Evolutionary conservation across 2,797 vertebrate genomes (phyloP).

Genomic region (Gambelia wislizenii): DNA sequence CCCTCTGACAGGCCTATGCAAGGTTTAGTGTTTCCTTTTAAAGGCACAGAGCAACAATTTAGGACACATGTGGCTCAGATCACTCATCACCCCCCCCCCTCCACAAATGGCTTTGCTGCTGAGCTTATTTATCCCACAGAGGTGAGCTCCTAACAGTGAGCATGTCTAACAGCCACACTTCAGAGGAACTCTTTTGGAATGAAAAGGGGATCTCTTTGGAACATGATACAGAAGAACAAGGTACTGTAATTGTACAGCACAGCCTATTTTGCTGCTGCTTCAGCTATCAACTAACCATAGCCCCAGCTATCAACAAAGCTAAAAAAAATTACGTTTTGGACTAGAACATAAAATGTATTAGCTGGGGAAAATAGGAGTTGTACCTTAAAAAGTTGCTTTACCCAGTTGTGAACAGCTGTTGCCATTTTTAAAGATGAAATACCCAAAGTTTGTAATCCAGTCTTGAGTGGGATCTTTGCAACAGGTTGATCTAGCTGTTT

Average conservation of each 20-base stretch:
- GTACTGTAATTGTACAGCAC: not conserved
- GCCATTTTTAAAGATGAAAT: conserved; percentile 3
- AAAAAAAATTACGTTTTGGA: too few species aligned
- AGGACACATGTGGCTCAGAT: conserved; percentile 4
- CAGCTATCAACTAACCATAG: not conserved
- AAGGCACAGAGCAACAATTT: not conserved
- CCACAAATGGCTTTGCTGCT: not conserved
- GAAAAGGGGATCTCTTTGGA: not conserved
- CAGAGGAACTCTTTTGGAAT: not conserved
- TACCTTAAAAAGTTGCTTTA: too few species aligned
- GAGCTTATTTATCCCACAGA: not conserved
- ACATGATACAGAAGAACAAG: not conserved
- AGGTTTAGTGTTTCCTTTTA: not conserved
- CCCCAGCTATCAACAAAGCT: too few species aligned
- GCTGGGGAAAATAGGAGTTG: too few species aligned
- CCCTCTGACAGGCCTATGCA: not conserved
- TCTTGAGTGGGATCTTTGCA: not conserved
- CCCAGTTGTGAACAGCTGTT: not conserved
- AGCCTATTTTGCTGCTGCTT: not conserved
- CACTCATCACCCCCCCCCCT: not conserved
- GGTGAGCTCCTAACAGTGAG: not conserved
- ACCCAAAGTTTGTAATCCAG: not conserved
- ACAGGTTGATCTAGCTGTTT: not conserved
- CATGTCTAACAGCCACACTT: not conserved
- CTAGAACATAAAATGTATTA: too few species aligned